Evolutionary conservation across 1,140 invertebrate genomes (phyloP), one percentile per base, ranked within the genome.

Genomic region (Sweltsa coloradensis): DNA sequence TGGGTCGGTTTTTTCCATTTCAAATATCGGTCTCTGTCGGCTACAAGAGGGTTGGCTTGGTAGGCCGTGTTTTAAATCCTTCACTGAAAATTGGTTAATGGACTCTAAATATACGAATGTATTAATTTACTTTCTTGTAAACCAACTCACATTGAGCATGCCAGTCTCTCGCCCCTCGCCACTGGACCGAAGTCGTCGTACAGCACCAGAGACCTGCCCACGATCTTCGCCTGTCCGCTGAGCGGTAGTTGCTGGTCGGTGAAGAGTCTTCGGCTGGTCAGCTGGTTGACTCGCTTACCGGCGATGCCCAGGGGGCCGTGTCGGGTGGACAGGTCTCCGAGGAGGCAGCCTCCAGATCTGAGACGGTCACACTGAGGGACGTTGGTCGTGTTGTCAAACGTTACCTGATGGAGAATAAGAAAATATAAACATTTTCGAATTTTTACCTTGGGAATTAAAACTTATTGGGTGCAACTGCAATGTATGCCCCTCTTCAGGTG

Each of bases 141-240:
- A 7, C 6, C 16, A 14, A 46, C 46, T 75, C 69, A 89, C 87
- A 76, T 75, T 14, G 87, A 82, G 66, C 92, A 97, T 0, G 88
- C 89, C 55, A 96, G 69, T 53, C 90, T 66, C 61, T 90, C 84
- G 9, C 88, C 89, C 49, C 90, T 69, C 0, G 88, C 87, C 51
- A 83, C 78, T 1, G 89, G 89, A 3, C 86, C 85, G 59, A 83
- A 72, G 57, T 92, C 88, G 63, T 90, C 89, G 55, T 89, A 89
- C 34, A 96, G 78, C 0, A 94, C 85, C 24, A 97, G 61, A 14
- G 90, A 89, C 58, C 81, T 82, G 13, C 84, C 85, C 50, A 94
- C 58, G 51, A 95, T 78, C 41, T 75, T 78, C 51, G 78, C 63
- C 13, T 73, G 68, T 13, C 92, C 92, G 5, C 76, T 77, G 3